phyloP scores from a whole-genome alignment of 37 sponge, comb jelly and placozoan genomes.

The Aplysina aerophoba region DNA sequence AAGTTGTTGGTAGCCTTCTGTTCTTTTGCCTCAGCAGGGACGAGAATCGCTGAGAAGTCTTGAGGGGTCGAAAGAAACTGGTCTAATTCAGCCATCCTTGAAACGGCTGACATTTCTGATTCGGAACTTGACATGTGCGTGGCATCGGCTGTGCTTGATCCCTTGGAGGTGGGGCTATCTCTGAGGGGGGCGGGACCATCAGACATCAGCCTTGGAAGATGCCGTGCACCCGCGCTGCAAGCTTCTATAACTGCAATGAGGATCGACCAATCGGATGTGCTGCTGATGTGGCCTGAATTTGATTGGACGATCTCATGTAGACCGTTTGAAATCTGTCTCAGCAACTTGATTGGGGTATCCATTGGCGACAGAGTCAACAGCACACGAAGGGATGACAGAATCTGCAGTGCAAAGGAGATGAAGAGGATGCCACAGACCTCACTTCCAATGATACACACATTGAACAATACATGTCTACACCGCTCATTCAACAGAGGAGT shows the following conservation, averaged over 20 bases:
- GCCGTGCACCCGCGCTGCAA: constrained; percentile 46
- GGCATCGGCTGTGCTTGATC: background rate
- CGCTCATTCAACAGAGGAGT: too few species aligned
- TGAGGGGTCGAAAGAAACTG: too few species aligned
- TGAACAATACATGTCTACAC: too few species aligned
- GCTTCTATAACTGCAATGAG: constrained; percentile 77
- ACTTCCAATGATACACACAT: too few species aligned
- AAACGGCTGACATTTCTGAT: background rate
- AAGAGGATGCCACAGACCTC: too few species aligned
- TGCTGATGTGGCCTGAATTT: constrained; percentile 36
- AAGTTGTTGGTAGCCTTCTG: background rate
- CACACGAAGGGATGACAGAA: constrained; percentile 37
- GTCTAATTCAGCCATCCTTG: too few species aligned
- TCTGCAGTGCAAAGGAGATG: constrained; percentile 1
- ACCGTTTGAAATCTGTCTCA: constrained; percentile 54
- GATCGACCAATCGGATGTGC: constrained; percentile 69
- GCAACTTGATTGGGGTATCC: constrained; percentile 2
- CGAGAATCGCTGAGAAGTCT: too few species aligned
- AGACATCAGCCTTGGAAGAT: background rate
- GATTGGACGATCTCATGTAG: constrained; percentile 59
- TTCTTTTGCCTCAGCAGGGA: background rate
- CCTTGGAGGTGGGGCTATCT: background rate
- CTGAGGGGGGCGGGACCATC: background rate
- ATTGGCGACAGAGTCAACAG: constrained; percentile 51
- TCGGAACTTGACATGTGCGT: background rate